These are phyloP conservation scores for Melangyna quadrimaculata DNA, from an alignment of 2,888 invertebrate genomes.

Conservation along the genomic window DNA sequence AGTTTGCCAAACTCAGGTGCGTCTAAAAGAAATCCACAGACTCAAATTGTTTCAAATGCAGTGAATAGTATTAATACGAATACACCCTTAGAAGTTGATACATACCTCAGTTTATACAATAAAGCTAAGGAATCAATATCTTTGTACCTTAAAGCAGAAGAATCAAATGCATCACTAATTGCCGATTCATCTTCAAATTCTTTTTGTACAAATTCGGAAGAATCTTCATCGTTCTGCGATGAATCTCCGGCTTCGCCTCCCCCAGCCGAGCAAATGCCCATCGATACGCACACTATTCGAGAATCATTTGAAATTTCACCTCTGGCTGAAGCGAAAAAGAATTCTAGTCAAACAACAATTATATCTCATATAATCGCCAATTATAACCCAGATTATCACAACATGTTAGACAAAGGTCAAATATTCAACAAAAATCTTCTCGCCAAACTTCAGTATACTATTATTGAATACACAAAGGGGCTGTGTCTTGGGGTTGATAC, in stretches of 20 bases:
- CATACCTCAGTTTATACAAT: not conserved
- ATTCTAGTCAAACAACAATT: slow-evolving; percentile 3
- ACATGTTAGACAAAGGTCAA: not conserved
- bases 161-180: not conserved
- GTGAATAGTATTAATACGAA: not conserved
- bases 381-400: slow-evolving; percentile 15
- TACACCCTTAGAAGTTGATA: not conserved
- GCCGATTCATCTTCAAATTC: not conserved
- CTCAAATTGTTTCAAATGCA: not conserved
- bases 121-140: not conserved
- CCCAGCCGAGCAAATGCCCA: slow-evolving; percentile 21
- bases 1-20: not conserved
- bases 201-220: not conserved
- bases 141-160: not conserved
- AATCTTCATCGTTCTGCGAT: not conserved
- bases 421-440: not conserved
- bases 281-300: not conserved
- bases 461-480: not conserved
- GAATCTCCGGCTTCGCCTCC: slow-evolving; percentile 49
- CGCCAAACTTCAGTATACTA: not conserved
- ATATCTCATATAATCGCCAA: slow-evolving; percentile 53
- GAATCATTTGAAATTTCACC: not conserved
- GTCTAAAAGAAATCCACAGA: not conserved
- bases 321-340: not conserved
- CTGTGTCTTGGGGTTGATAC: slow-evolving; percentile 1